Evolutionary conservation across 2,888 invertebrate genomes (phyloP).

Genomic region (Acronicta psi): DNA sequence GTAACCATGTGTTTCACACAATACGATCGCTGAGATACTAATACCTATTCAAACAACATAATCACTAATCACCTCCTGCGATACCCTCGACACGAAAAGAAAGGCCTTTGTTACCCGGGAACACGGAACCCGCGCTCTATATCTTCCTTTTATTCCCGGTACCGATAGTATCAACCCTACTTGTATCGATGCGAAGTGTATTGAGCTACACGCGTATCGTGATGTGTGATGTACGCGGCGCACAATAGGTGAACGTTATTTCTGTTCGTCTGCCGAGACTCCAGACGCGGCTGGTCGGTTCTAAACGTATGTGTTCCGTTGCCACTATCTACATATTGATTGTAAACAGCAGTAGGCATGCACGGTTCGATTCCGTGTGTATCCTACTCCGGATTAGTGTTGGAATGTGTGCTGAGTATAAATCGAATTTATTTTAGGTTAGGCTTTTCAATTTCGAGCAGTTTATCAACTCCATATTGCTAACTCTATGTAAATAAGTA

Average conservation of each 20-base stretch:
- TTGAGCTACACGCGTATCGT: conserved; percentile 61
- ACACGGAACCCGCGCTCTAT: conserved; percentile 33
- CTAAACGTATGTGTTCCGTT: conserved; percentile 44
- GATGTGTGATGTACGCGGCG: conserved; percentile 70
- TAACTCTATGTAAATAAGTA: not conserved
- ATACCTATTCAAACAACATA: conserved; percentile 14
- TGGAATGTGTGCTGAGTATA: conserved; percentile 16
- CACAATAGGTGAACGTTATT: conserved; percentile 85
- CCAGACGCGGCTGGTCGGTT: conserved; percentile 63
- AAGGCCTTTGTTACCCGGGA: conserved; percentile 31
- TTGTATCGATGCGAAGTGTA: conserved; percentile 50
- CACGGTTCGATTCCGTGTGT: conserved; percentile 41
- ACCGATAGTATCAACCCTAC: conserved; percentile 44
- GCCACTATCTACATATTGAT: conserved; percentile 55
- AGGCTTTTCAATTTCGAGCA: conserved; percentile 25
- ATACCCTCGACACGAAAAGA: conserved; percentile 26
- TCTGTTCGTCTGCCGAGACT: conserved; percentile 74
- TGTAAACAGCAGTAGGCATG: conserved; percentile 50
- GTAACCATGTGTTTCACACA: not conserved
- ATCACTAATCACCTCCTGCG: conserved; percentile 26
- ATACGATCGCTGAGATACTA: conserved; percentile 16
- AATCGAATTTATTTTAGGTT: conserved; percentile 22
- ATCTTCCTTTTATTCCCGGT: conserved; percentile 29
- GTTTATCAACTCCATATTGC: conserved; percentile 29
- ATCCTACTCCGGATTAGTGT: conserved; percentile 10